Evolutionary conservation across 2,113 vertebrate genomes (phyloP).

Genomic region (Lates calcarifer): DNA sequence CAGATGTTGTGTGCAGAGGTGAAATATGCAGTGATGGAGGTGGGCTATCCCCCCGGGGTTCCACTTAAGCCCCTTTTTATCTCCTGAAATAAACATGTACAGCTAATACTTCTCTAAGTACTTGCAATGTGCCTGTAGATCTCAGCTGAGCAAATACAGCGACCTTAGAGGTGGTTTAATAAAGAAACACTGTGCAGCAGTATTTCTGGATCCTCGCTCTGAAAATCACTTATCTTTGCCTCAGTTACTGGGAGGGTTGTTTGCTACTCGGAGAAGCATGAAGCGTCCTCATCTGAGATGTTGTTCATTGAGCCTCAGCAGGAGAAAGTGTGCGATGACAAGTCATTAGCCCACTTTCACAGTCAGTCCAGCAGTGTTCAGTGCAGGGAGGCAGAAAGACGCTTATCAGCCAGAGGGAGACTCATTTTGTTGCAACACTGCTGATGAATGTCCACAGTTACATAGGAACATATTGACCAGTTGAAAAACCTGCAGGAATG

Average conservation of each 20-base stretch:
- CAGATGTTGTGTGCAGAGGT: slow-evolving; percentile 62
- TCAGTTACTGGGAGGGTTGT: neutral
- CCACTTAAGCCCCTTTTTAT: slow-evolving; percentile 13
- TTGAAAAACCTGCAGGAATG: neutral
- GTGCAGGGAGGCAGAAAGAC: neutral
- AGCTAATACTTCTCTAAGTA: neutral
- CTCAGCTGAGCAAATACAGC: too few relatives aligned
- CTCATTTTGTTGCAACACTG: neutral
- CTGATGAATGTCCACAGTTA: neutral
- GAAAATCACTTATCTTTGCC: too few relatives aligned
- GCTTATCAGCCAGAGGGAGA: neutral
- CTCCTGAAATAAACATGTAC: neutral
- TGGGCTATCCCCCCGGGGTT: neutral
- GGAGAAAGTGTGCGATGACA: neutral
- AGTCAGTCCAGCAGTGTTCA: neutral
- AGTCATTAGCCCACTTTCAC: neutral
- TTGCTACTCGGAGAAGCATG: neutral
- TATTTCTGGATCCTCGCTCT: too few relatives aligned
- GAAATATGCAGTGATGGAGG: slow-evolving; percentile 33
- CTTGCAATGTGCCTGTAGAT: neutral
- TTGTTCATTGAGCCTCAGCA: neutral
- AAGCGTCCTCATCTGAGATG: neutral
- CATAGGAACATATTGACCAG: neutral
- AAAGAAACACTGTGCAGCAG: too few relatives aligned
- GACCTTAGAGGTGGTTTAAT: too few relatives aligned